A percentile compares a stretch with the other conserved stretches of the same genome.
Conservation (phyloP, 2,113 vertebrate species). For the Mustelus asterias region DNA sequence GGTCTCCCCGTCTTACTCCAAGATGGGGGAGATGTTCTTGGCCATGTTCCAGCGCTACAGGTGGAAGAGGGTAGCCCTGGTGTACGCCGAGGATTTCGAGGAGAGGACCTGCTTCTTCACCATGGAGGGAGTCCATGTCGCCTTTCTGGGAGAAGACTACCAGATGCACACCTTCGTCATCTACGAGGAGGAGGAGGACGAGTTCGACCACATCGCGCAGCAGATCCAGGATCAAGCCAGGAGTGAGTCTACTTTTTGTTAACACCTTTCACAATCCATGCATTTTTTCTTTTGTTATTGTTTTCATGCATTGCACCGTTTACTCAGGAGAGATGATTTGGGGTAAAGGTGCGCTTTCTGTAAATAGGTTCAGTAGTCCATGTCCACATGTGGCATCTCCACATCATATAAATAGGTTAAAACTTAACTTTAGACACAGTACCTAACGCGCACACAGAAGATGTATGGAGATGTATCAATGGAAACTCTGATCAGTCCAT, state of each 20-base stretch:
- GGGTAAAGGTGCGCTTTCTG: neutral
- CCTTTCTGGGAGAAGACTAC: constrained; percentile 62
- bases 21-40: constrained; percentile 87
- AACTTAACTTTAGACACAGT: neutral
- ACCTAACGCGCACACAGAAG: neutral
- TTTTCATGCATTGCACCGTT: neutral
- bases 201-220: constrained; percentile 71
- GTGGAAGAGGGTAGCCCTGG: constrained; percentile 74
- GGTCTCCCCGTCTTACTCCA: constrained; percentile 81
- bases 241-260: neutral
- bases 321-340: neutral
- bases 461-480: neutral
- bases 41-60: constrained; percentile 79
- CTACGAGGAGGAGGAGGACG: constrained; percentile 56
- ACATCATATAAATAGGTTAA: neutral
- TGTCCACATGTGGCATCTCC: too few species aligned
- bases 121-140: constrained; percentile 74
- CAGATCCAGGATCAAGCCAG: constrained; percentile 62
- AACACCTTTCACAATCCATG: neutral
- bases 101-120: constrained; percentile 90
- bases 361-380: neutral
- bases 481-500: neutral
- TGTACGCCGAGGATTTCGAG: constrained; percentile 81
- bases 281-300: neutral
- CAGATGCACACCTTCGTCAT: constrained; percentile 60